phyloP scores from a whole-genome alignment of 2,113 vertebrate species.

The Porphyrio hochstetteri region DNA sequence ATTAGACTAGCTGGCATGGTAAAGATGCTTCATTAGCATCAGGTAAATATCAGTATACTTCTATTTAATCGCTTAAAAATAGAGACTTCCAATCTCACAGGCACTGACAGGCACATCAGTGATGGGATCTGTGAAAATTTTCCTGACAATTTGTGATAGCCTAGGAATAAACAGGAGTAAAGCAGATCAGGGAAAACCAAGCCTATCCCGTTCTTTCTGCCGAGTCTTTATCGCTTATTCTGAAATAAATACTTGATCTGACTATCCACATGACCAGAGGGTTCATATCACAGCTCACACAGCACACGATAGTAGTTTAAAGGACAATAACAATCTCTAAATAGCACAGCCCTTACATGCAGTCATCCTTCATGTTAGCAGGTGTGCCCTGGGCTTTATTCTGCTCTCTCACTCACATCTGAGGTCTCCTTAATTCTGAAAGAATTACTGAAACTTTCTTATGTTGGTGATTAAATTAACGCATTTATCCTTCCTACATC shows the following conservation, averaged over 20 bases:
- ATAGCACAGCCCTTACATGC: background rate
- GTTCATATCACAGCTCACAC: background rate
- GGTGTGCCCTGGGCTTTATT: background rate
- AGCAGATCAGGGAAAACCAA: background rate
- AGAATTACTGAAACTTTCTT: conserved; percentile 48
- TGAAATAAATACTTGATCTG: background rate
- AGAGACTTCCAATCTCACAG: background rate
- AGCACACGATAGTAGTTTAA: background rate
- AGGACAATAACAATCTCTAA: conserved; percentile 13
- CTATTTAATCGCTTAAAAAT: background rate
- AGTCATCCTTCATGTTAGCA: background rate
- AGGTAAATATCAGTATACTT: background rate
- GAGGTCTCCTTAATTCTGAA: conserved; percentile 2
- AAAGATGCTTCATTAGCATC: background rate
- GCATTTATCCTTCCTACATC: conserved; percentile 49
- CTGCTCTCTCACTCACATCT: conserved; percentile 18
- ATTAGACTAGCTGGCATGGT: background rate
- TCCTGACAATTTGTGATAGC: background rate
- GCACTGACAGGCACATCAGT: background rate
- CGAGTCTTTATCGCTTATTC: background rate
- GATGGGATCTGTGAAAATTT: background rate
- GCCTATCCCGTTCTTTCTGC: background rate
- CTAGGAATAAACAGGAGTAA: background rate
- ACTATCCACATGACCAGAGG: background rate
- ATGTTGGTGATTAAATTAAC: conserved; percentile 42